phyloP scores from a whole-genome alignment of 1,140 invertebrate genomes.

The Rhynchophorus ferrugineus region DNA sequence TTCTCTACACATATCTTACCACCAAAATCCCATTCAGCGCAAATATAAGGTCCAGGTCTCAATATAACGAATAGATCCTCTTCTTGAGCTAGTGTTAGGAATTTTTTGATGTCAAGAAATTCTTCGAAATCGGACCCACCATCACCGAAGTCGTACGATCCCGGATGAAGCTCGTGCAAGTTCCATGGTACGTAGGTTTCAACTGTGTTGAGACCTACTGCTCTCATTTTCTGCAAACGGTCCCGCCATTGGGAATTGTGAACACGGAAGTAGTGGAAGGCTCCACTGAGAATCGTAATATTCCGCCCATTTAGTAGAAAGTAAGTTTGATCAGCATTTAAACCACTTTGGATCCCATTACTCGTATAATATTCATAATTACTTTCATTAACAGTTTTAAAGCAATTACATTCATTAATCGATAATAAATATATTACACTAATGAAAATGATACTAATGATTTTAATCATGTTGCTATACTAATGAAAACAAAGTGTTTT shows the following conservation, averaged over 20 bases:
- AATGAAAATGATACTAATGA: too few relatives aligned
- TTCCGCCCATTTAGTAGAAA: slow-evolving; percentile 34
- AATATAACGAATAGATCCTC: slow-evolving; percentile 77
- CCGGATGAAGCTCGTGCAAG: slow-evolving; percentile 63
- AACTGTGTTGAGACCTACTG: slow-evolving; percentile 79
- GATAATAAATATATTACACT: too few relatives aligned
- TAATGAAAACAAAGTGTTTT: too few relatives aligned
- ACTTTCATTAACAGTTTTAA: too few relatives aligned
- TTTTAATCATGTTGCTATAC: too few relatives aligned
- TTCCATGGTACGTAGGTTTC: slow-evolving; percentile 95
- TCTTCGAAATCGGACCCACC: slow-evolving; percentile 68
- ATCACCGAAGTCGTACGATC: slow-evolving; percentile 59
- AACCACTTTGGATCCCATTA: slow-evolving; percentile 26
- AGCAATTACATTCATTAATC: too few relatives aligned
- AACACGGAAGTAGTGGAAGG: slow-evolving; percentile 86
- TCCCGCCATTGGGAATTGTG: slow-evolving; percentile 51
- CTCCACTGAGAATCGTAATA: slow-evolving; percentile 50
- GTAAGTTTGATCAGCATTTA: slow-evolving; percentile 27
- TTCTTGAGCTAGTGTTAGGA: slow-evolving; percentile 72
- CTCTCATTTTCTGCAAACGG: slow-evolving; percentile 65
- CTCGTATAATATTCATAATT: slow-evolving; percentile 35
- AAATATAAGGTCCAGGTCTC: slow-evolving; percentile 88
- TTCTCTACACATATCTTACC: slow-evolving; percentile 20
- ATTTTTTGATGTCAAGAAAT: slow-evolving; percentile 48
- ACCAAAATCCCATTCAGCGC: slow-evolving; percentile 68